Percentiles rank a stretch among this genome's conserved stretches.
These are phyloP conservation scores for Coracopsis vasa DNA, from an alignment of 2,113 vertebrate genomes.

Conservation along the genomic window DNA sequence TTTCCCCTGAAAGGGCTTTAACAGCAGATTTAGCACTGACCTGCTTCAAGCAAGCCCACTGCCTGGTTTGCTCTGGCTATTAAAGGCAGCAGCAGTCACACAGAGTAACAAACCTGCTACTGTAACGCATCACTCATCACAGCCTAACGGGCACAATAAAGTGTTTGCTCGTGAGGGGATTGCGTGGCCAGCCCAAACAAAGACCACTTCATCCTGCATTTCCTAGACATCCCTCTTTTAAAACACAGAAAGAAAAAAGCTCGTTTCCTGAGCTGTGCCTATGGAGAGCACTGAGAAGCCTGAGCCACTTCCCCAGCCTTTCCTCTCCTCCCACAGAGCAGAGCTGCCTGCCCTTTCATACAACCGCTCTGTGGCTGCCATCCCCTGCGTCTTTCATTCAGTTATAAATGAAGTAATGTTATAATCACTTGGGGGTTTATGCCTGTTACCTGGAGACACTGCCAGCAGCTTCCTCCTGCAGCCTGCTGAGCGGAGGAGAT, in stretches of 20 bases:
- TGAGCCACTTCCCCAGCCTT: background rate
- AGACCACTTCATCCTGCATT: conserved; percentile 64
- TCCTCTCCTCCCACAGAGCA: background rate
- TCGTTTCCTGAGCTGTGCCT: conserved; percentile 16
- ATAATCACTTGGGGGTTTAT: background rate
- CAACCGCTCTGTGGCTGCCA: background rate
- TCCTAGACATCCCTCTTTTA: conserved; percentile 69
- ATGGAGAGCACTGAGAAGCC: background rate
- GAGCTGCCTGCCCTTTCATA: background rate
- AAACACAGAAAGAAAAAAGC: background rate
- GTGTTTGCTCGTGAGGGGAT: conserved; percentile 40
- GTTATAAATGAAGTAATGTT: background rate
- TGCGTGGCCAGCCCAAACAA: conserved; percentile 55
- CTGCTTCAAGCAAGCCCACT: background rate
- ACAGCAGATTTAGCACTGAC: background rate
- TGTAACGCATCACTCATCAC: conserved; percentile 57
- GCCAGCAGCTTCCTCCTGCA: conserved; percentile 17
- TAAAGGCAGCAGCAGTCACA: conserved; percentile 7
- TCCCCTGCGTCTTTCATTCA: background rate
- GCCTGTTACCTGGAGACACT: background rate
- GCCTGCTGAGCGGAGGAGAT: background rate
- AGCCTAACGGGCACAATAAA: conserved; percentile 56
- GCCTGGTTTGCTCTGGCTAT: background rate
- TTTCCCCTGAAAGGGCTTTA: background rate
- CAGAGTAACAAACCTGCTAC: conserved; percentile 48